phyloP scores from a whole-genome alignment of 2,888 invertebrate genomes.

The Zaprionus lineosus region DNA sequence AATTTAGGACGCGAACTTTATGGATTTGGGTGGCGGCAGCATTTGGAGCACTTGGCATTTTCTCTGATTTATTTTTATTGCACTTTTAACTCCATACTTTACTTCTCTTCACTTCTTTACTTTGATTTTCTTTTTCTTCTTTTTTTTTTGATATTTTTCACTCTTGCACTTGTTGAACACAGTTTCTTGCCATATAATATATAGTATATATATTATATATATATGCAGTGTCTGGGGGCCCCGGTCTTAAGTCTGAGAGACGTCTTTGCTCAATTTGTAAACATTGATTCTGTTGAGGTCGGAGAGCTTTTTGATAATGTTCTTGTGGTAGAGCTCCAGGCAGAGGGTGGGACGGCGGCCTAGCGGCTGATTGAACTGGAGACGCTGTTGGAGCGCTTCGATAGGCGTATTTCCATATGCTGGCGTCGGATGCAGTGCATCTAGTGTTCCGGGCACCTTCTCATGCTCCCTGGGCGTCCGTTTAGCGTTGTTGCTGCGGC shows the following conservation, averaged over 20 bases:
- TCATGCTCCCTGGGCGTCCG: conserved; percentile 65
- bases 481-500: conserved; percentile 30
- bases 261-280: conserved; percentile 59
- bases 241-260: conserved; percentile 57
- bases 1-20: conserved; percentile 44
- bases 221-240: too few species aligned
- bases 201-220: too few species aligned
- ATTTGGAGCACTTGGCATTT: conserved; percentile 50
- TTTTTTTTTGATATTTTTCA: conserved; percentile 12
- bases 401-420: conserved; percentile 5
- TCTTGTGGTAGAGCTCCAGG: conserved; percentile 74
- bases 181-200: too few species aligned
- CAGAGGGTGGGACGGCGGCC: conserved; percentile 66
- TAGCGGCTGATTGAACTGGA: conserved; percentile 61
- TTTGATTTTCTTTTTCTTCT: conserved; percentile 24
- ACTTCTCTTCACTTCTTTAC: too few species aligned
- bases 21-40: conserved; percentile 27
- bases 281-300: conserved; percentile 51
- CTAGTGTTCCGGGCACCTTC: conserved; percentile 42
- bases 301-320: conserved; percentile 66
- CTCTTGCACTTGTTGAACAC: conserved; percentile 40
- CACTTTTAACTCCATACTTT: conserved; percentile 31
- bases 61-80: conserved; percentile 24
- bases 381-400: conserved; percentile 37
- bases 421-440: conserved; percentile 46